Evolutionary conservation across 1,140 invertebrate species (phyloP).

Genomic region (Lordiphosa clarofinis): DNA sequence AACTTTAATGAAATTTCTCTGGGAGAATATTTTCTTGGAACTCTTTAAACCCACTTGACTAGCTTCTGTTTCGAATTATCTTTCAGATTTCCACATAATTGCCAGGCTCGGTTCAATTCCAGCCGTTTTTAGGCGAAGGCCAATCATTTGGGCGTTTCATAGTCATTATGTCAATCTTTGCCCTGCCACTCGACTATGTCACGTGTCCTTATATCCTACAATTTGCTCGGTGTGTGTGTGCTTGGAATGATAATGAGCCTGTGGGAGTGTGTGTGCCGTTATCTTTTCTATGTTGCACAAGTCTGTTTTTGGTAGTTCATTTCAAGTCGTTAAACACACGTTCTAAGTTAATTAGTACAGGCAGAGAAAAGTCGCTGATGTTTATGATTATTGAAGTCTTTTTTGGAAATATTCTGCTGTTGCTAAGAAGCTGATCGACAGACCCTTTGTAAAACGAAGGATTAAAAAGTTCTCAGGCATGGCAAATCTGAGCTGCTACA

Average conservation of each 20-base stretch:
- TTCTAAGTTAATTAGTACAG: conserved; percentile 53
- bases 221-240: conserved; percentile 22
- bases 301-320: conserved; percentile 70
- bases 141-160: conserved; percentile 70
- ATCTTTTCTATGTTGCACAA: conserved; percentile 50
- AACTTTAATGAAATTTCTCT: conserved; percentile 47
- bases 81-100: conserved; percentile 36
- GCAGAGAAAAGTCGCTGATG: too few species aligned
- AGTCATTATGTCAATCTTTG: conserved; percentile 37
- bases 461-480: too few species aligned
- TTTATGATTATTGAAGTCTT: too few species aligned
- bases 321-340: conserved; percentile 71
- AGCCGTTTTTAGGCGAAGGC: conserved; percentile 29
- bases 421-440: rapidly evolving
- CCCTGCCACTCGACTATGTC: conserved; percentile 24
- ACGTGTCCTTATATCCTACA: conserved; percentile 26
- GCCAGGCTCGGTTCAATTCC: conserved; percentile 6
- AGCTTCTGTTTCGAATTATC: conserved; percentile 46
- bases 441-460: too few species aligned
- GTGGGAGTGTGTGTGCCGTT: conserved; percentile 33
- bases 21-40: conserved; percentile 14
- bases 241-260: conserved; percentile 21
- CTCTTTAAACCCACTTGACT: conserved; percentile 60
- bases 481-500: too few species aligned
- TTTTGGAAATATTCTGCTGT: too few species aligned